A percentile compares a stretch with the other conserved stretches of the same genome.
These are phyloP conservation scores for Falco berigora DNA, from an alignment of 2,797 vertebrate genomes.

Conservation along the genomic window DNA sequence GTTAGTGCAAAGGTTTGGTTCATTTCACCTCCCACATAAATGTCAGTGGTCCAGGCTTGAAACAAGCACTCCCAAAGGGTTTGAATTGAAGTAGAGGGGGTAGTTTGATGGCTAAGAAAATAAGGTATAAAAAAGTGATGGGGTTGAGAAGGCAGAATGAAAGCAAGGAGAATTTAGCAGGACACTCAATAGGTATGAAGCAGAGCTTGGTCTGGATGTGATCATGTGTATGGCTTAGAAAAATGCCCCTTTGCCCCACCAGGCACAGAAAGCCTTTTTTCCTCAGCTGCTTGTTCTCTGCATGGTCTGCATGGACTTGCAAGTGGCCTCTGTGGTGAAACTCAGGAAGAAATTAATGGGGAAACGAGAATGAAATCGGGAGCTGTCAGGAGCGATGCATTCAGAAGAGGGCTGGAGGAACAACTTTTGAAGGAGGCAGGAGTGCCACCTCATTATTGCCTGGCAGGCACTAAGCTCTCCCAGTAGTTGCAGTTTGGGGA, in stretches of 20 bases:
- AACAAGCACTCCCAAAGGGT: neutral
- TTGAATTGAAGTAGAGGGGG: neutral
- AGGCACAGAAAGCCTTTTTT: neutral
- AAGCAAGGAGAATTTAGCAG: neutral
- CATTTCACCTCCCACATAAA: slow-evolving; percentile 8
- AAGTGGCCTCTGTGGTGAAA: neutral
- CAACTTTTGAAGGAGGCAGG: neutral
- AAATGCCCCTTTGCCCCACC: neutral
- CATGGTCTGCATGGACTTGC: neutral
- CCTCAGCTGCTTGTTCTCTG: neutral
- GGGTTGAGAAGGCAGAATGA: neutral
- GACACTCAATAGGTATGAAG: neutral
- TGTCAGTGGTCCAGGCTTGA: neutral
- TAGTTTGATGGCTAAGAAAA: neutral
- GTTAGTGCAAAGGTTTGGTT: neutral
- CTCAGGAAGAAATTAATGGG: neutral
- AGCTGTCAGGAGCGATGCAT: neutral
- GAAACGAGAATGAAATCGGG: neutral
- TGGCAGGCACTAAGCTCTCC: neutral
- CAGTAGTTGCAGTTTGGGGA: neutral
- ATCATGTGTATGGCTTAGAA: neutral
- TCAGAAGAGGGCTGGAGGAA: neutral
- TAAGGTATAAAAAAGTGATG: neutral
- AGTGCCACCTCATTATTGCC: neutral
- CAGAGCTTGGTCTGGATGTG: neutral